A percentile compares a stretch with the other conserved stretches of the same genome.
These are phyloP conservation scores for Anaspis maculata DNA, from an alignment of 2,888 invertebrate genomes.

Conservation along the genomic window DNA sequence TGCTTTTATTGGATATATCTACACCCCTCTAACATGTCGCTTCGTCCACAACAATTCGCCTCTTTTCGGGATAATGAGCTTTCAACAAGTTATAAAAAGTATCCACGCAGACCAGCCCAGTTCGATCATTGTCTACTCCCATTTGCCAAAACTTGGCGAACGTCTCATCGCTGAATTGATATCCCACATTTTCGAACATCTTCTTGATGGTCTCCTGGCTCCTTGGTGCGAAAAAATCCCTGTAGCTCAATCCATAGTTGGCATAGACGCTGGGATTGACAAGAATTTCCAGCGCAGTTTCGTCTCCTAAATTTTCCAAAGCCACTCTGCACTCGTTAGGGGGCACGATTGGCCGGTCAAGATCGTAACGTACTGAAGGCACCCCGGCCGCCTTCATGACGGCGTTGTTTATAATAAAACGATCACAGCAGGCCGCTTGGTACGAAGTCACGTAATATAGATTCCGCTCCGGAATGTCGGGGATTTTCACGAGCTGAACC, in stretches of 20 bases:
- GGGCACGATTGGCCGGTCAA: slow-evolving; percentile 24
- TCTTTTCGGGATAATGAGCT: slow-evolving; percentile 20
- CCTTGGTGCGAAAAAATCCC: slow-evolving; percentile 40
- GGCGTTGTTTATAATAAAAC: slow-evolving; percentile 30
- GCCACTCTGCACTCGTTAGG: slow-evolving; percentile 28
- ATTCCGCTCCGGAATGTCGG: slow-evolving; percentile 30
- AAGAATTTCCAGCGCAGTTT: slow-evolving; percentile 34
- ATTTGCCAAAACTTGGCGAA: slow-evolving; percentile 47
- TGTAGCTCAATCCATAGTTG: slow-evolving; percentile 37
- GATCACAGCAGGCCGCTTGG: slow-evolving; percentile 31
- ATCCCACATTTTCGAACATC: slow-evolving; percentile 48
- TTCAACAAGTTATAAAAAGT: slow-evolving; percentile 41
- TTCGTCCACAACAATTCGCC: slow-evolving; percentile 22
- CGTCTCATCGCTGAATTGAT: slow-evolving; percentile 43
- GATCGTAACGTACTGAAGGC: slow-evolving; percentile 29
- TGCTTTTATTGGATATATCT: slow-evolving; percentile 1
- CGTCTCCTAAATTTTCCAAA: slow-evolving; percentile 31
- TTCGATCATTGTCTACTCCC: slow-evolving; percentile 44
- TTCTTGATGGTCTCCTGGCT: slow-evolving; percentile 34
- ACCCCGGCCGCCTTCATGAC: slow-evolving; percentile 25
- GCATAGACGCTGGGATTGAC: slow-evolving; percentile 42
- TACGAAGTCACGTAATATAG: slow-evolving; percentile 31
- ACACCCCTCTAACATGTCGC: slow-evolving; percentile 7
- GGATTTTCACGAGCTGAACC: slow-evolving; percentile 37
- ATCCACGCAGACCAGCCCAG: slow-evolving; percentile 49